phyloP scores from a whole-genome alignment of 2,888 invertebrate genomes.

The Agrotis segetum region DNA sequence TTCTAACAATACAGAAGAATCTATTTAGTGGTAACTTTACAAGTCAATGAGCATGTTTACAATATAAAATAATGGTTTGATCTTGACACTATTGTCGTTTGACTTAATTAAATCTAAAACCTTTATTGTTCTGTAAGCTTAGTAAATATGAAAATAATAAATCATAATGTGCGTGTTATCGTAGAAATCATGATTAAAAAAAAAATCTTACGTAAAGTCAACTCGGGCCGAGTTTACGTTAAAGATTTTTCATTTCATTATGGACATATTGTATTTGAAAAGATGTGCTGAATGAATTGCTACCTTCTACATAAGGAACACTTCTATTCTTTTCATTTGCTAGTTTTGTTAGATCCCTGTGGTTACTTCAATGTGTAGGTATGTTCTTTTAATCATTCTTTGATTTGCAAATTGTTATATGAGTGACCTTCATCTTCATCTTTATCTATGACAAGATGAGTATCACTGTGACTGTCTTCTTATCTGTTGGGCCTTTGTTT shows the following conservation, averaged over 20 bases:
- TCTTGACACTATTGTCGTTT: conserved; percentile 47
- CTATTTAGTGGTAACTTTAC: not conserved
- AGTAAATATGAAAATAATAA: conserved; percentile 24
- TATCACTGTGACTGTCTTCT: not conserved
- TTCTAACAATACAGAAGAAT: conserved; percentile 6
- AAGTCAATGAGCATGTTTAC: conserved; percentile 8
- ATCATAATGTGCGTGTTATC: conserved; percentile 1
- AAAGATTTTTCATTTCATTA: not conserved
- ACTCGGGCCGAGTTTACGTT: not conserved
- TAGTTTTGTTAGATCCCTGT: not conserved
- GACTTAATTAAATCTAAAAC: conserved; percentile 20
- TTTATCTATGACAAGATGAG: not conserved
- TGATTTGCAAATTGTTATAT: not conserved
- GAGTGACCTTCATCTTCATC: not conserved
- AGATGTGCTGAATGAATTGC: not conserved
- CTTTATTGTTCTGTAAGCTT: conserved; percentile 21
- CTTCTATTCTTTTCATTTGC: not conserved
- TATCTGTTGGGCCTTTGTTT: not conserved
- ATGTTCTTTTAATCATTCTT: not conserved
- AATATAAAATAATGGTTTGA: conserved; percentile 35
- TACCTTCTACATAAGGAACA: not conserved
- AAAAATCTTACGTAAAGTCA: too few species aligned
- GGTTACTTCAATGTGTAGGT: too few species aligned
- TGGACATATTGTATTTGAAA: not conserved
- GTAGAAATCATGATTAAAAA: not conserved